Evolutionary conservation across 1,140 invertebrate species (phyloP).

Genomic region (Aphaenogaster floridana): DNA sequence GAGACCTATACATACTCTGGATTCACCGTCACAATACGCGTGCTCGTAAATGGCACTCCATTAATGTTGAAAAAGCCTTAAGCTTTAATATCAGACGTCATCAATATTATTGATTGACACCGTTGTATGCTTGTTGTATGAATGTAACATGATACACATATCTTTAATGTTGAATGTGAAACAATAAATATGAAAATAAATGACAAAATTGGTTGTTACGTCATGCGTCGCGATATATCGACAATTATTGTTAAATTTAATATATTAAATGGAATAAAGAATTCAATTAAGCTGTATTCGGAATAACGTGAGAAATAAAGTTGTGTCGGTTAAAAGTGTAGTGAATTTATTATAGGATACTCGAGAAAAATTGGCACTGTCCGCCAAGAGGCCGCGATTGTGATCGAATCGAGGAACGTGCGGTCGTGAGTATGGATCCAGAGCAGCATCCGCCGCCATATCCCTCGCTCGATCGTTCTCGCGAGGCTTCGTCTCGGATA

Average conservation of each 20-base stretch:
- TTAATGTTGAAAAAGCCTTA: constrained; percentile 22
- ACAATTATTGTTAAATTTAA: constrained; percentile 16
- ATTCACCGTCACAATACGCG: constrained; percentile 14
- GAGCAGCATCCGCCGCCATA: constrained; percentile 67
- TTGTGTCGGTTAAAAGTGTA: background rate
- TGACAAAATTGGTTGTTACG: background rate
- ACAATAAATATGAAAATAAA: constrained; percentile 38
- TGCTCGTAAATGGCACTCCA: constrained; percentile 7
- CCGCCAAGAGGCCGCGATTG: constrained; percentile 59
- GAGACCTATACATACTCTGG: background rate
- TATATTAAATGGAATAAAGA: constrained; percentile 27
- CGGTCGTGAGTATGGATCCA: constrained; percentile 58
- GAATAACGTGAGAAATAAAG: background rate
- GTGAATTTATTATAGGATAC: background rate
- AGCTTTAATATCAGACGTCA: constrained; percentile 8
- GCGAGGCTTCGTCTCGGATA: constrained; percentile 67
- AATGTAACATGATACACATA: background rate
- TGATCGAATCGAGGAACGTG: constrained; percentile 44
- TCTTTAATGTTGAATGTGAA: background rate
- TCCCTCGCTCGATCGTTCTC: constrained; percentile 67
- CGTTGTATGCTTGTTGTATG: background rate
- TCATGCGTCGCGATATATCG: background rate
- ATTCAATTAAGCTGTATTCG: background rate
- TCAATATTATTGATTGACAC: constrained; percentile 13
- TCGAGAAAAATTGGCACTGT: constrained; percentile 40